phyloP scores from a whole-genome alignment of 1,140 invertebrate genomes.

The Drosophila lini region DNA sequence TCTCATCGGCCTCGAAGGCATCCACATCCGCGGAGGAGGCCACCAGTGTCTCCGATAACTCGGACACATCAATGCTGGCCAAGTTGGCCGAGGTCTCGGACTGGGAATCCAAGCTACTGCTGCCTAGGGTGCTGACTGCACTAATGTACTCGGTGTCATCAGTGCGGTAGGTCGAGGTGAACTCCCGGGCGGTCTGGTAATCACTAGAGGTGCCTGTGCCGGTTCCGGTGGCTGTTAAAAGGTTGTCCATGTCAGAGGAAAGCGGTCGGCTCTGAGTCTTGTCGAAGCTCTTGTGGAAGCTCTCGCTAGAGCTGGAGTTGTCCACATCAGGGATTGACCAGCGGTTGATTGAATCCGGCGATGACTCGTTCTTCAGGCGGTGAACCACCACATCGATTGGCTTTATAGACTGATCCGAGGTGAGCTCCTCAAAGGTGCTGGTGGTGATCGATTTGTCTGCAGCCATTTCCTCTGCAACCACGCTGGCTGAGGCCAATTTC shows the following conservation, averaged over 20 bases:
- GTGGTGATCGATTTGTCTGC: constrained; percentile 60
- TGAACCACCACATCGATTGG: constrained; percentile 78
- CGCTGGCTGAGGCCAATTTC: constrained; percentile 60
- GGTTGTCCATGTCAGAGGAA: constrained; percentile 94
- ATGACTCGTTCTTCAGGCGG: constrained; percentile 86
- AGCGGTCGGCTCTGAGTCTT: constrained; percentile 92
- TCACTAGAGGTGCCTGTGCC: constrained; percentile 88
- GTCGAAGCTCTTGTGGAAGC: constrained; percentile 95
- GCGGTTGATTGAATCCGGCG: constrained; percentile 85
- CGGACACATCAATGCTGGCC: constrained; percentile 94
- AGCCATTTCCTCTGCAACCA: constrained; percentile 57
- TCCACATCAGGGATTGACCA: constrained; percentile 89
- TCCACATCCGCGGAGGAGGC: constrained; percentile 89
- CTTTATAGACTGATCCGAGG: constrained; percentile 70
- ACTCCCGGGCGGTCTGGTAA: constrained; percentile 94
- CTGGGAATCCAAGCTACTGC: constrained; percentile 90
- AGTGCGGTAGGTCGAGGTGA: constrained; percentile 86
- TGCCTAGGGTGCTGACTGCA: constrained; percentile 87
- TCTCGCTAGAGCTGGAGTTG: constrained; percentile 94
- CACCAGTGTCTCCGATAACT: constrained; percentile 95
- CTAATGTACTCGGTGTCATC: constrained; percentile 94
- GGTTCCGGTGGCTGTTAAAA: constrained; percentile 84
- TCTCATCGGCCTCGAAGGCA: constrained; percentile 70
- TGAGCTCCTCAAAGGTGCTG: constrained; percentile 66
- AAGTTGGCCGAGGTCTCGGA: constrained; percentile 95